Evolutionary conservation across 1,140 invertebrate species (phyloP).

Genomic region (Heliconius eleuchia): DNA sequence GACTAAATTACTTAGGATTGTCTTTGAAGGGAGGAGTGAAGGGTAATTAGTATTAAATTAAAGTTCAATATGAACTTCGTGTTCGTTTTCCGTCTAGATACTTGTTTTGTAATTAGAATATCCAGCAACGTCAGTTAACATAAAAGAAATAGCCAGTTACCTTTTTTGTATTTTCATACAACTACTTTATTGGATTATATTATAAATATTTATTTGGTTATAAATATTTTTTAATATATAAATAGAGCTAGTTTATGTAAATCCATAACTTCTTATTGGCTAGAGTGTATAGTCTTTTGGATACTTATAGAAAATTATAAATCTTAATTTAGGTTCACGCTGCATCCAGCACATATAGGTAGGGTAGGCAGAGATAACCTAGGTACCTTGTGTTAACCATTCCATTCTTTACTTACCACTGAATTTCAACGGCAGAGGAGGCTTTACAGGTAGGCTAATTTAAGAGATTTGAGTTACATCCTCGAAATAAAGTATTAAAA

Average conservation of each 20-base stretch:
- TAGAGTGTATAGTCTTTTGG: background rate
- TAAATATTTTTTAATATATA: too few species aligned
- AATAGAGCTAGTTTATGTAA: background rate
- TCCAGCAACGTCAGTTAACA: background rate
- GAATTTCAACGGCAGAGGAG: too few species aligned
- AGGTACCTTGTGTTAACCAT: too few species aligned
- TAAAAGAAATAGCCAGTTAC: background rate
- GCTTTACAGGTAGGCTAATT: too few species aligned
- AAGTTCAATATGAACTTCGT: constrained; percentile 21
- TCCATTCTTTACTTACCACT: too few species aligned
- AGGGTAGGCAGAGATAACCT: too few species aligned
- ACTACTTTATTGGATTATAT: background rate
- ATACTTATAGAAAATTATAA: too few species aligned
- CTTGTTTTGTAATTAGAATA: constrained; percentile 8
- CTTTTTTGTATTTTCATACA: background rate
- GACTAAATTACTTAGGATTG: constrained; percentile 30
- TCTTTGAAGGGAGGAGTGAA: constrained; percentile 35
- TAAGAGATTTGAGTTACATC: too few species aligned
- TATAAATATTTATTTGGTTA: too few species aligned
- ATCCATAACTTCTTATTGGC: background rate
- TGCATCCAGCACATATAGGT: too few species aligned
- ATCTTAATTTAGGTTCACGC: too few species aligned
- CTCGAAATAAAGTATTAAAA: too few species aligned
- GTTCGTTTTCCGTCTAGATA: constrained; percentile 8
- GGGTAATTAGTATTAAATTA: constrained; percentile 57